Conservation (phyloP, 1,140 invertebrate genomes). For the Holotrichia oblita region DNA sequence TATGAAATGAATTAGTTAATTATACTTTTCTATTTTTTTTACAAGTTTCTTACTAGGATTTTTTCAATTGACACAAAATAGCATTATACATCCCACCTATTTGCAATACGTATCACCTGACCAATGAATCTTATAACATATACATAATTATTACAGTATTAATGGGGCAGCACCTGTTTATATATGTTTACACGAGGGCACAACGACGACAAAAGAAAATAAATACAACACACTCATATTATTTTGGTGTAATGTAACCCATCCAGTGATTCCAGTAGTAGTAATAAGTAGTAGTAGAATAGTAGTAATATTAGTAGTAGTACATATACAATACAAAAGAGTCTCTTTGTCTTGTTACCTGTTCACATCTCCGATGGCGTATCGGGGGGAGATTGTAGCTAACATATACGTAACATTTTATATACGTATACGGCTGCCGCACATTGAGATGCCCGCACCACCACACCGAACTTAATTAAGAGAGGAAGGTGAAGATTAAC, state of each 20-base stretch:
- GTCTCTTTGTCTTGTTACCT: background rate
- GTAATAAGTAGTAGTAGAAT: constrained; percentile 25
- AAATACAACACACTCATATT: constrained; percentile 15
- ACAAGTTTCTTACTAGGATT: too few species aligned
- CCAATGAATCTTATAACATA: too few species aligned
- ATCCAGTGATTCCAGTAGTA: constrained; percentile 49
- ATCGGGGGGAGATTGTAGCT: too few species aligned
- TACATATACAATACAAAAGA: constrained; percentile 33
- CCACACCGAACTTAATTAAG: constrained; percentile 33
- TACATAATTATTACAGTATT: background rate
- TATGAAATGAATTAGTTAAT: too few species aligned
- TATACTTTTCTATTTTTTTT: too few species aligned
- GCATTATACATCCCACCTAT: too few species aligned
- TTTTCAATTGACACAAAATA: too few species aligned
- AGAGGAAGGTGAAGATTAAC: constrained; percentile 37
- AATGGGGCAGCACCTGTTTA: background rate
- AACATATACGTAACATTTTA: background rate
- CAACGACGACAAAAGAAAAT: constrained; percentile 6
- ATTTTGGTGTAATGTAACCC: constrained; percentile 50
- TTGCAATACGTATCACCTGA: too few species aligned
- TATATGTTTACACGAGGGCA: background rate
- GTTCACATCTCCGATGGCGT: background rate
- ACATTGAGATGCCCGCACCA: background rate
- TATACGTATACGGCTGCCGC: background rate
- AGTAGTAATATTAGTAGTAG: constrained; percentile 35